Evolutionary conservation across 2,113 vertebrate species (phyloP), one percentile per base, ranked within the genome.

Genomic region (Cervus canadensis): DNA sequence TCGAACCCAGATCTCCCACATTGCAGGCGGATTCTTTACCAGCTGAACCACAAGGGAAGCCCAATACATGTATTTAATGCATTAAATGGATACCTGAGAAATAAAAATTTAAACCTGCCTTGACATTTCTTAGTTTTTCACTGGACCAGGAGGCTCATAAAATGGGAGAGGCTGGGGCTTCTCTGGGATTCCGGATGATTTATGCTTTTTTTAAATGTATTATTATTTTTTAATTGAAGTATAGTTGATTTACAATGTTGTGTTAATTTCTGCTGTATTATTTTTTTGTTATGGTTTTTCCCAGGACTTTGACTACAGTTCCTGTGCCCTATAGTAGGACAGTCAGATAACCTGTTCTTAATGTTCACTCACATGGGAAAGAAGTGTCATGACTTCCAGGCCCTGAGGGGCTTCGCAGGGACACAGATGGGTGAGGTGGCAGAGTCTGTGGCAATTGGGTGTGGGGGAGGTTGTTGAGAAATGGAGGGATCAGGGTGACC

Each of bases 321-420:
- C 79, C 79, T 82, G 19, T 82, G 33, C 33, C 33, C 0, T n/a
- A 23, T 21, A 36, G 50, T 7, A n/a, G 33, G 50, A 36, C 19
- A 52, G 30, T 82, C 79, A 82, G 19, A 21, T 3, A 7, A 8
- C 11, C 43, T 26, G 1, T 59, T 17, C 56, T n/a, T 40, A 13
- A 36, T 36, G 59, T 10, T 10, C 25, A 13, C 13, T 4, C 15
- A 1, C 33, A 19, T 8, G 16, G 79, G 62, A 54, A 36, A n/a
- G 52, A 9, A 13, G 9, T 12, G 15, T 74, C 21, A 11, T 0
- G 52, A 57, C 52, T 54, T 54, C 62, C 21, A 13, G 62, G 62
- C 33, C 48, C 78, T 33, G 19, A 40, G 16, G 11, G 36, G 30
- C 91, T 56, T 2, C 0, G 0, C 30, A 2, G 43, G 36, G 36